Evolutionary conservation across 2,888 invertebrate genomes (phyloP), one percentile per base, ranked within the genome.

Genomic region (Aromia moschata): DNA sequence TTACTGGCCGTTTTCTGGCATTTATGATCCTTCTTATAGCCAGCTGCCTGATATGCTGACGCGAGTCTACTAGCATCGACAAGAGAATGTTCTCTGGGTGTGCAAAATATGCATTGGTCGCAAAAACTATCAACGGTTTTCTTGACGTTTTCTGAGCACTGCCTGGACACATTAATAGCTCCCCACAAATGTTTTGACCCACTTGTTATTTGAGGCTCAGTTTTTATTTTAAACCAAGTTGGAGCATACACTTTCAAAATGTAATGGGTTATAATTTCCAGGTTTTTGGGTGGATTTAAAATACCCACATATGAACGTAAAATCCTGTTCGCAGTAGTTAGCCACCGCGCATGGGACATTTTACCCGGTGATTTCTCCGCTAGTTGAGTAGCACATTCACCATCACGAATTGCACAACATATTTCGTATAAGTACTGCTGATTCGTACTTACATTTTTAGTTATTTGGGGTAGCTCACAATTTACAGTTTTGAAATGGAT

Each of bases 361-460:
- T 43, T 43, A 1, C 25, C 25, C 12, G 25, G 25, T 12, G 12
- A 20, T 43, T 43, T 43, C 11, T 43, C 5, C 2, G 43, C 25
- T 25, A 43, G 25, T 20, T 25, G 20, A 20, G 1, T 14, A 43
- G 20, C n/a, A 20, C 43, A 43, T 1, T 43, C 25, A 2, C 43
- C 43, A 5, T 43, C 25, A 25, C 5, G 25, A n/a, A n/a, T n/a
- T n/a, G n/a, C n/a, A n/a, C n/a, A n/a, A n/a, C n/a, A n/a, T n/a
- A n/a, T n/a, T 43, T 43, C 12, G 5, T 12, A 20, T 11, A 43
- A 11, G 10, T 43, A 43, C 12, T 43, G 20, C 12, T 43, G 20
- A 43, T 18, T 12, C 4, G 43, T 25, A 9, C 43, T 43, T 43
- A 43, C 12, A 20, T 43, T 17, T 37, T 38, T 38, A 2, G 38